Conservation (phyloP, 2,888 invertebrate species). For the Anthophora plumipes region DNA sequence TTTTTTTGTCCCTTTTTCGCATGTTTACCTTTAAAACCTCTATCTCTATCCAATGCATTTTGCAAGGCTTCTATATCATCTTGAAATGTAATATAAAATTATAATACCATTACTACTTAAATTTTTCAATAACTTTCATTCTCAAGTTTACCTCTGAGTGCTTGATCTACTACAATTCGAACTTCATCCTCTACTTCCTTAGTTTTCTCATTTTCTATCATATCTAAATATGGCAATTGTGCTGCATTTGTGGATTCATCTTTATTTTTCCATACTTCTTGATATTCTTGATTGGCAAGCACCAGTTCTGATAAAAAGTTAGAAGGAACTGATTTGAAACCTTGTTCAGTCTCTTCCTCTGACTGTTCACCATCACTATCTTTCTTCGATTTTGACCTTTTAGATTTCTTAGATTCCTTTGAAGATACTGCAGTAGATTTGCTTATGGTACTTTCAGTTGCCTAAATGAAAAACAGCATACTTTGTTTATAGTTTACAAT, state of each 20-base stretch:
- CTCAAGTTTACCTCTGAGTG: constrained; percentile 87
- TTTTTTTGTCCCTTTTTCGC: constrained; percentile 92
- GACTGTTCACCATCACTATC: constrained; percentile 86
- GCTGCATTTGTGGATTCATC: constrained; percentile 91
- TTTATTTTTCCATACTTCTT: constrained; percentile 93
- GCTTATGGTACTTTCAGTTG: constrained; percentile 92
- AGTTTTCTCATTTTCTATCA: constrained; percentile 94
- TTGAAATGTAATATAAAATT: not conserved
- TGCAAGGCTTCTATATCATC: constrained; percentile 87
- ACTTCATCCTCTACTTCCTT: constrained; percentile 93
- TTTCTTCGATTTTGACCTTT: constrained; percentile 90
- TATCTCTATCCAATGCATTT: constrained; percentile 90
- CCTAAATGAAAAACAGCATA: constrained; percentile 79
- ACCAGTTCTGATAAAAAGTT: constrained; percentile 90
- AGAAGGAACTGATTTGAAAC: constrained; percentile 89
- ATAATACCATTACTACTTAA: not conserved
- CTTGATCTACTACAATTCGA: constrained; percentile 92
- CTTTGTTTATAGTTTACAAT: not conserved
- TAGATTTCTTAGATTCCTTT: constrained; percentile 91
- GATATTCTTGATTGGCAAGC: constrained; percentile 91
- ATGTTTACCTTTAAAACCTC: constrained; percentile 91
- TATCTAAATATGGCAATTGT: constrained; percentile 92
- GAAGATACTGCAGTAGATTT: constrained; percentile 91
- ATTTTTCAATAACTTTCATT: not conserved
- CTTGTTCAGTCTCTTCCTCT: constrained; percentile 88